Evolutionary conservation across 2,113 vertebrate genomes (phyloP).

Genomic region (Rhegmatorhina hoffmannsi): DNA sequence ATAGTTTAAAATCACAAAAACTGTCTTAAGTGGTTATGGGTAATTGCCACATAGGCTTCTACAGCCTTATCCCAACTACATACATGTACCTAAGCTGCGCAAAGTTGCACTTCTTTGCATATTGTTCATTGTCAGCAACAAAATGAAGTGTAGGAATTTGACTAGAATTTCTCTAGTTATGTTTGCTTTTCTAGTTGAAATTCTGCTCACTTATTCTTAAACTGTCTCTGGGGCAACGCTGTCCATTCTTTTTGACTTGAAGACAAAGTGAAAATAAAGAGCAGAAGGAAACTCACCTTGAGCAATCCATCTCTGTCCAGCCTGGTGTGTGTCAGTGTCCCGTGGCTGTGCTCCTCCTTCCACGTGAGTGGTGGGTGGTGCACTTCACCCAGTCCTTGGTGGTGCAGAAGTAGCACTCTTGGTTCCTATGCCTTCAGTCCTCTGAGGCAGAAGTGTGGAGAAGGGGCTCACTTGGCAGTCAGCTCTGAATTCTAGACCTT

Average conservation of each 20-base stretch:
- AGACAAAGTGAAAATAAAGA: not conserved
- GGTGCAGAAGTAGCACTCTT: not conserved
- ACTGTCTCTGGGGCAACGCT: not conserved
- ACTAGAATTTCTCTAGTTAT: not conserved
- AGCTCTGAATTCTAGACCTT: not conserved
- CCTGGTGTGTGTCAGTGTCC: not conserved
- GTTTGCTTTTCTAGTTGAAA: not conserved
- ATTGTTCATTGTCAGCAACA: not conserved
- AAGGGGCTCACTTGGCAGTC: not conserved
- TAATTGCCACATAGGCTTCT: not conserved
- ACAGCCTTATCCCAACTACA: not conserved
- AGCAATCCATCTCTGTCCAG: not conserved
- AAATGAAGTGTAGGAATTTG: not conserved
- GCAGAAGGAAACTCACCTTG: not conserved
- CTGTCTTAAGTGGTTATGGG: not conserved
- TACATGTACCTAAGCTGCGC: not conserved
- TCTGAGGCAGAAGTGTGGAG: not conserved
- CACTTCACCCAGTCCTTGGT: fast-evolving
- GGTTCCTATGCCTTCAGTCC: not conserved
- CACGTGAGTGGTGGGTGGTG: fast-evolving
- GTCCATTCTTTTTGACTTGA: not conserved
- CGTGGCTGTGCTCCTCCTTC: not conserved
- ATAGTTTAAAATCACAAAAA: not conserved
- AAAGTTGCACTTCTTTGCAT: not conserved
- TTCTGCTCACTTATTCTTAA: not conserved